These are phyloP conservation scores for Arctocebus calabarensis DNA, from an alignment of 2,797 vertebrate species.

Conservation along the genomic window DNA sequence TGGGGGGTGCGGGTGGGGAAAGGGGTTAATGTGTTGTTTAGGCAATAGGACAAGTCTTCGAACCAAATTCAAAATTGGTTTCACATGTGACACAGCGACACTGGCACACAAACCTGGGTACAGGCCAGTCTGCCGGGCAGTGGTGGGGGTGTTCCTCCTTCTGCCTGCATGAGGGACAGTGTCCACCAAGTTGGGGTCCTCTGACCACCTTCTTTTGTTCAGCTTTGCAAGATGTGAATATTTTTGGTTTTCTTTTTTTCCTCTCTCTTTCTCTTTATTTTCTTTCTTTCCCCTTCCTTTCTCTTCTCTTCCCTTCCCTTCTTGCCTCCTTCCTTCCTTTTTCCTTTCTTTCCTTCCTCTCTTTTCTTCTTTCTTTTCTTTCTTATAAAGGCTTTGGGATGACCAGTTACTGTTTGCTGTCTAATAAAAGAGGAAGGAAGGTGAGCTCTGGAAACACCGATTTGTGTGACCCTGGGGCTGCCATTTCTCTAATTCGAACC, in stretches of 20 bases:
- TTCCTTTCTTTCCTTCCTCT: background rate
- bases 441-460: accelerated
- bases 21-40: constrained; percentile 54
- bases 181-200: background rate
- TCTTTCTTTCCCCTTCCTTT: too few species aligned
- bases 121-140: background rate
- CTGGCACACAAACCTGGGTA: background rate
- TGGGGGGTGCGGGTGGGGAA: background rate
- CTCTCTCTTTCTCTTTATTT: too few species aligned
- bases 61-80: background rate
- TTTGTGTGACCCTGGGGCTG: background rate
- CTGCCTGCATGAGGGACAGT: background rate
- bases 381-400: background rate
- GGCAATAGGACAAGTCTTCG: background rate
- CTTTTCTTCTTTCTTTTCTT: background rate
- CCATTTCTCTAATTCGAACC: background rate
- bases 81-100: background rate
- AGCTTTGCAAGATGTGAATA: background rate
- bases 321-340: background rate
- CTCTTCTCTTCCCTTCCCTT: background rate
- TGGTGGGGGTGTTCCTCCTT: accelerated
- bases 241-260: background rate
- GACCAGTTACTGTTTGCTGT: background rate
- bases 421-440: background rate
- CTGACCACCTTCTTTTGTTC: background rate